Conservation (phyloP, 2,888 invertebrate species). For the Drosophila cracens region DNA sequence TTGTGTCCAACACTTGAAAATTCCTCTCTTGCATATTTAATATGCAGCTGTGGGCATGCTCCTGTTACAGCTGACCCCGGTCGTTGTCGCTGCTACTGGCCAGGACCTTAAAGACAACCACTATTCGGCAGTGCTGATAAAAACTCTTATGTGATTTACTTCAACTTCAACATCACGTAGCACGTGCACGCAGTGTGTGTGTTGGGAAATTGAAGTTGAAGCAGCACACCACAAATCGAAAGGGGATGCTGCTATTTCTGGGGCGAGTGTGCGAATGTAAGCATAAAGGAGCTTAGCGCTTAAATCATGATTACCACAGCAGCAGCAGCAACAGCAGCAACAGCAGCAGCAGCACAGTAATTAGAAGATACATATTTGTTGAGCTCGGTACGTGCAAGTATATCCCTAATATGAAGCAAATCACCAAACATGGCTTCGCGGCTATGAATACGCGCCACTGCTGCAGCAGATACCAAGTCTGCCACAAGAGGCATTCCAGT, state of each 20-base stretch:
- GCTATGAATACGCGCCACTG: constrained; percentile 45
- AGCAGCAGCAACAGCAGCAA: constrained; percentile 20
- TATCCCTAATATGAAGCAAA: constrained; percentile 3
- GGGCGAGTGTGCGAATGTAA: constrained; percentile 44
- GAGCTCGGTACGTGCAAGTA: constrained; percentile 50
- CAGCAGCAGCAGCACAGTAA: constrained; percentile 45
- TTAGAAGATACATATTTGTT: constrained; percentile 63
- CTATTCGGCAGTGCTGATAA: constrained; percentile 4
- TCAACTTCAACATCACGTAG: constrained; percentile 48
- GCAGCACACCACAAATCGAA: background rate
- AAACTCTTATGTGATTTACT: constrained; percentile 51
- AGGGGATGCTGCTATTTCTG: background rate
- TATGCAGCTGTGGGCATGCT: constrained; percentile 39
- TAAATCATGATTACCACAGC: constrained; percentile 73
- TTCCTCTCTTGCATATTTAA: constrained; percentile 45
- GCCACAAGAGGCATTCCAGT: constrained; percentile 36
- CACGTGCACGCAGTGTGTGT: constrained; percentile 12
- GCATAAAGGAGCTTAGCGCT: constrained; percentile 63
- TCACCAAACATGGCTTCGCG: constrained; percentile 15
- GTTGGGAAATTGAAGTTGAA: constrained; percentile 37
- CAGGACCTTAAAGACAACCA: constrained; percentile 19
- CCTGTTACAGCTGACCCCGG: background rate
- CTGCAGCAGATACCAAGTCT: constrained; percentile 39
- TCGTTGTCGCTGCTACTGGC: background rate
- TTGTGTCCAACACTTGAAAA: constrained; percentile 33